phyloP scores from a whole-genome alignment of 1,140 invertebrate genomes.

The Adoxophyes honmai region DNA sequence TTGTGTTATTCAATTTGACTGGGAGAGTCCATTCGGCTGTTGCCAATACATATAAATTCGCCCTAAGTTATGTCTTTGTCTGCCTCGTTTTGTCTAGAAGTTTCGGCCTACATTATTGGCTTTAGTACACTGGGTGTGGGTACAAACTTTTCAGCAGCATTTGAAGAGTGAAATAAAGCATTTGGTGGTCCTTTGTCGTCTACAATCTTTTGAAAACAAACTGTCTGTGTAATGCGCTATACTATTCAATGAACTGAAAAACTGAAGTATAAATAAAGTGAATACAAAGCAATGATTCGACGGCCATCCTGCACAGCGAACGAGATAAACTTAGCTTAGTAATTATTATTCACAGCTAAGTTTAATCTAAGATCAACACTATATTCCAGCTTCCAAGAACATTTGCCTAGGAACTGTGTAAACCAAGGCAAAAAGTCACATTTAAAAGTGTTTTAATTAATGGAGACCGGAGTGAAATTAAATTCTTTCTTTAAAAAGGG shows the following conservation, averaged over 20 bases:
- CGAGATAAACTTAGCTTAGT: background rate
- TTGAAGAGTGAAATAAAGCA: no score
- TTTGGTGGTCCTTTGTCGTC: no score
- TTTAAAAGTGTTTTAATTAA: conserved; percentile 43
- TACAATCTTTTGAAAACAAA: no score
- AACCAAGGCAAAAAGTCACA: conserved; percentile 24
- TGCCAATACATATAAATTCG: conserved; percentile 14
- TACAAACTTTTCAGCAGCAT: no score
- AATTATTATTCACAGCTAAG: conserved; percentile 3
- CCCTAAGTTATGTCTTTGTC: conserved; percentile 2
- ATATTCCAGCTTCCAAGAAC: conserved; percentile 10
- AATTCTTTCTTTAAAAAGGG: conserved; percentile 35
- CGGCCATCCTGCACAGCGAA: no score
- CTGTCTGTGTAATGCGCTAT: no score
- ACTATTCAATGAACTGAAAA: no score
- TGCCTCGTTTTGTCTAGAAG: no score
- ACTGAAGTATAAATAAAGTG: no score
- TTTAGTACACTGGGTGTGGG: no score
- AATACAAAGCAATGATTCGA: no score
- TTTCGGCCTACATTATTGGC: no score
- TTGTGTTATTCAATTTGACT: conserved; percentile 5
- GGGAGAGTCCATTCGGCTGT: background rate
- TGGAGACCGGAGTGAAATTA: conserved; percentile 33
- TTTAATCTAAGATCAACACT: conserved; percentile 13
- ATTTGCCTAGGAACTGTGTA: conserved; percentile 19